Conservation (phyloP, 2,113 vertebrate genomes). For the Gracilinanus agilis region DNA sequence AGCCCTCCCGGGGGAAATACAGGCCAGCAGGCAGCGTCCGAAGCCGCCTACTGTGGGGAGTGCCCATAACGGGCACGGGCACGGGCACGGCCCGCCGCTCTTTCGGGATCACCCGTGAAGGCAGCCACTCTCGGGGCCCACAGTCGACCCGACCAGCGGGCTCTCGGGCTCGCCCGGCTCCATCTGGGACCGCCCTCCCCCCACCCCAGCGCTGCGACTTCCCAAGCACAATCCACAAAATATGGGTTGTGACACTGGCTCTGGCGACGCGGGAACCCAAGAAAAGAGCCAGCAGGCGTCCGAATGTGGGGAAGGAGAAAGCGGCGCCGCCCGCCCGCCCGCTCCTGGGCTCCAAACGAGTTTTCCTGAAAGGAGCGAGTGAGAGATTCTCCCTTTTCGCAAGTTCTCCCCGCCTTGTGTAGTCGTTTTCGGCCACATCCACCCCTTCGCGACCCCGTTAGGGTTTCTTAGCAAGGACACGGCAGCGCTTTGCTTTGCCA, state of each 20-base stretch:
- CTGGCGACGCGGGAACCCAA: conserved; percentile 41
- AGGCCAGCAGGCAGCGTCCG: conserved; percentile 25
- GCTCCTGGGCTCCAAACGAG: too few species aligned
- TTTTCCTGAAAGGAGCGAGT: conserved; percentile 41
- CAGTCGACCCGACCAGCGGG: too few species aligned
- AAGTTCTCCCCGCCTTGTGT: conserved; percentile 52
- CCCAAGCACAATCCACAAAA: conserved; percentile 64
- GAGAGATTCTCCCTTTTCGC: conserved; percentile 38
- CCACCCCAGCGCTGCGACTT: conserved; percentile 62
- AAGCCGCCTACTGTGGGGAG: not conserved
- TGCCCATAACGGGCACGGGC: conserved; percentile 2
- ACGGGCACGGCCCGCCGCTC: too few species aligned
- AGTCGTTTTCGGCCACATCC: not conserved
- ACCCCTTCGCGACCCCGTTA: not conserved
- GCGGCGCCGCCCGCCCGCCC: too few species aligned
- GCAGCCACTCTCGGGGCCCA: too few species aligned
- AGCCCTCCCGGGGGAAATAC: conserved; percentile 32
- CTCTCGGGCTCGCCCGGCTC: too few species aligned
- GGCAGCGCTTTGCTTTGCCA: not conserved
- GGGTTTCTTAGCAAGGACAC: not conserved
- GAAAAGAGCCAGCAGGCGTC: conserved; percentile 19
- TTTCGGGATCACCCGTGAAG: conserved; percentile 28
- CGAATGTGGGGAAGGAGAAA: conserved; percentile 53
- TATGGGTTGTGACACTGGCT: conserved; percentile 44
- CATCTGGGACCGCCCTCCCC: not conserved